Conservation (phyloP, 2,113 vertebrate genomes). For the Thryonomys swinderianus region DNA sequence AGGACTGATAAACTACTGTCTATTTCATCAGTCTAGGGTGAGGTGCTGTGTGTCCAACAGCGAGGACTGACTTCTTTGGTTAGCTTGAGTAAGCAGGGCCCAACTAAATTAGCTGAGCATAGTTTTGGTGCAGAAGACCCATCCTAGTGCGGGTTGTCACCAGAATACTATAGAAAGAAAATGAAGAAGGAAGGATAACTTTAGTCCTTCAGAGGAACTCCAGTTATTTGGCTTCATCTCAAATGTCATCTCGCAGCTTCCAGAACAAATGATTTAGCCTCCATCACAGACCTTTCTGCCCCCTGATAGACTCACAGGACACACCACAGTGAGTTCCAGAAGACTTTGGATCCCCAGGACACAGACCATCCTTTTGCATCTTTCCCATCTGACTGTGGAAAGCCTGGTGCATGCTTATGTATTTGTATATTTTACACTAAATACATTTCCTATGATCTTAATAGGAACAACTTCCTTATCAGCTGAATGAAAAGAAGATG, state of each 20-base stretch:
- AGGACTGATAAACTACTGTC: not conserved
- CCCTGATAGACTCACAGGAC: not conserved
- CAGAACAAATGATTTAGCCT: not conserved
- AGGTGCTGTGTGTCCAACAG: not conserved
- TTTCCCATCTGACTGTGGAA: not conserved
- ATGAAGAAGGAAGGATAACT: not conserved
- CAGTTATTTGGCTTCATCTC: not conserved
- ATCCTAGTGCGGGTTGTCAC: not conserved
- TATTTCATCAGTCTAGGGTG: not conserved
- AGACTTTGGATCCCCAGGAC: not conserved
- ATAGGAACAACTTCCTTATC: not conserved
- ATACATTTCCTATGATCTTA: not conserved
- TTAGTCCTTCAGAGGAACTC: not conserved
- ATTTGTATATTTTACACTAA: not conserved
- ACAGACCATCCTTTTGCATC: not conserved
- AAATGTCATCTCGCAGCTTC: not conserved
- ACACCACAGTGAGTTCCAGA: not conserved
- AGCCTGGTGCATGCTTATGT: not conserved
- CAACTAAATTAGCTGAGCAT: not conserved
- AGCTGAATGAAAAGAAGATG: not conserved
- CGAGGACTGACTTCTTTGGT: not conserved
- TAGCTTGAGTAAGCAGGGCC: not conserved
- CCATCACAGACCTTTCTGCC: not conserved
- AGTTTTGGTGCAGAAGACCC: not conserved
- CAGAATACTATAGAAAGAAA: not conserved